phyloP scores from a whole-genome alignment of 1,140 invertebrate species.

The Notospermus geniculatus region DNA sequence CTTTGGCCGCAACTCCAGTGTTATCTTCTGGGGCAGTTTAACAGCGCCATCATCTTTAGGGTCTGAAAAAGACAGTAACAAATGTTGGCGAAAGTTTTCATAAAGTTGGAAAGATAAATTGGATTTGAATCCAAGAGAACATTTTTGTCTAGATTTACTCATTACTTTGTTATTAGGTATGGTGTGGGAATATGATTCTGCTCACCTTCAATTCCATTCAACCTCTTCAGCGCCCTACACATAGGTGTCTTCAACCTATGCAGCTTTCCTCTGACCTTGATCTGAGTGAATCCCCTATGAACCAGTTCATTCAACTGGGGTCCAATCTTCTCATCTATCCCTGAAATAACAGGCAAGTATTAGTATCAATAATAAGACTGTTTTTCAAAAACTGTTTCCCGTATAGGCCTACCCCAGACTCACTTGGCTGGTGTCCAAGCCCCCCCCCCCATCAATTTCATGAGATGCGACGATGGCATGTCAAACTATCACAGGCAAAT shows the following conservation, averaged over 20 bases:
- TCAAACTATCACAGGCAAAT: too few relatives aligned
- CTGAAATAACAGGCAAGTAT: constrained; percentile 37
- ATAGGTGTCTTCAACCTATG: constrained; percentile 87
- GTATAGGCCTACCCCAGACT: too few relatives aligned
- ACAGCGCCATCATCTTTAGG: constrained; percentile 74
- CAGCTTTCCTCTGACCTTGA: constrained; percentile 2
- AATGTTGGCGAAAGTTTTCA: too few relatives aligned
- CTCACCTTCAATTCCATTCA: constrained; percentile 83
- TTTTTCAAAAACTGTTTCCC: constrained; percentile 8
- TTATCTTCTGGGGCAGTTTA: constrained; percentile 76
- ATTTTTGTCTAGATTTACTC: too few relatives aligned
- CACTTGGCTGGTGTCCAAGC: too few relatives aligned
- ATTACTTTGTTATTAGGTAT: too few relatives aligned
- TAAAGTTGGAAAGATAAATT: too few relatives aligned
- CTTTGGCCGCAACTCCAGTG: constrained; percentile 73
- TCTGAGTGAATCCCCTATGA: constrained; percentile 58
- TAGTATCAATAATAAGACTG: neutral
- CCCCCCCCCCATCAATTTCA: too few relatives aligned
- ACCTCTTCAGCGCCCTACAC: constrained; percentile 80
- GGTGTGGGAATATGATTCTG: too few relatives aligned
- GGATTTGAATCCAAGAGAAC: too few relatives aligned
- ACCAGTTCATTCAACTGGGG: constrained; percentile 85
- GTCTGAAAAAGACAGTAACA: constrained; percentile 43
- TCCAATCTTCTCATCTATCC: constrained; percentile 73
- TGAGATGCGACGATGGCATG: too few relatives aligned